Base-by-base conservation (phyloP, 2,888 invertebrate species). In the Drosophila formosana region DNA sequence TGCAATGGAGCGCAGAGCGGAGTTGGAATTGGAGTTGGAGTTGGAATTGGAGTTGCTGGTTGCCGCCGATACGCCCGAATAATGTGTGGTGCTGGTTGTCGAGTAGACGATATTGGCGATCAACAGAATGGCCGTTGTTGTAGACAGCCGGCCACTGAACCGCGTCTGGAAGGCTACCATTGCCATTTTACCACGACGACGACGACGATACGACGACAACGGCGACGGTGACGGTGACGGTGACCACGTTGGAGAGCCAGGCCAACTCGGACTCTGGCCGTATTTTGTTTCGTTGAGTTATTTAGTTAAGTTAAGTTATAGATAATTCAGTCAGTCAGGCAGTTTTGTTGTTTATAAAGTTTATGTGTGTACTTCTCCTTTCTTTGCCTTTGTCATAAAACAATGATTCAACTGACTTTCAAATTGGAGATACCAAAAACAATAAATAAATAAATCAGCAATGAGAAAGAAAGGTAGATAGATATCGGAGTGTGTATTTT, bases 1-100 rank as follows among this genome's bases (percentile, higher is more conserved):
- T 39, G 64, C 43, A 47, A 72, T 34, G 56, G 92, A 89, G 61
- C 92, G 89, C 8, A 89, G 85, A 45, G 90, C 84, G 18, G 18
- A 18, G 18, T 18, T 18, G 18, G 18, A 32, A 23, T 43, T 58
- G 51, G 39, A 47, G 34, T 81, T 82, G 50, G 79, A 43, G 30
- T 51, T 34, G 28, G 55, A 53, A 11, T 52, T 63, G 55, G 41
- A 52, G 37, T 82, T 82, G 49, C 79, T 80, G 32, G 4, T 37
- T 4, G 75, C 86, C 39, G 78, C 89, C 30, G 72, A 66, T 32
- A 68, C 75, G 39, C 63, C 58, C 64, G 62, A 49, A 49, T 65
- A 37, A 32, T 13, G n/a, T 43, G 34, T 6, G 9, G 51, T 47
- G 46, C 49, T 50, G 37, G 37, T 37, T 37, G 37, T 37, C 18